Conservation (phyloP, 2,888 invertebrate species). For the Melanostoma scalare region DNA sequence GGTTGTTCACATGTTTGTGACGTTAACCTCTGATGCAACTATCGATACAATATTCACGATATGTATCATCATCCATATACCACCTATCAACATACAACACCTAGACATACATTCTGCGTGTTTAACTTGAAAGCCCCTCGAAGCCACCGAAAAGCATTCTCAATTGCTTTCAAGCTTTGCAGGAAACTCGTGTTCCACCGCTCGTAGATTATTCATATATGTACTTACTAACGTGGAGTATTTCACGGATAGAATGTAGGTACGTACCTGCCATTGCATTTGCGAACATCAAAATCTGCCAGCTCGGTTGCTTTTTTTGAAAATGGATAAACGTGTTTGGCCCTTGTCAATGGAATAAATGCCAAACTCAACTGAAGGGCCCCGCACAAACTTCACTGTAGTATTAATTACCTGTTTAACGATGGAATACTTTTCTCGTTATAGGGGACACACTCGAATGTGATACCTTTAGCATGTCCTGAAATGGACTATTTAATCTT, state of each 20-base stretch:
- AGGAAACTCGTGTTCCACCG: conserved; percentile 9
- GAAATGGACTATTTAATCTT: conserved; percentile 35
- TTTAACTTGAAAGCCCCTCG: conserved; percentile 30
- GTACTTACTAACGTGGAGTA: too few species aligned
- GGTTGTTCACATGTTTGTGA: conserved; percentile 25
- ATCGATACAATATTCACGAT: conserved; percentile 14
- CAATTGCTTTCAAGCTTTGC: conserved; percentile 7
- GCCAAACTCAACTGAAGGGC: conserved; percentile 28
- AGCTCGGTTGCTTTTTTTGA: conserved; percentile 23
- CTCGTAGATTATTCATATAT: conserved; percentile 35
- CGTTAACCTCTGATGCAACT: not conserved
- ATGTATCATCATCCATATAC: conserved; percentile 11
- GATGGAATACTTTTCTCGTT: not conserved
- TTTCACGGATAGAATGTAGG: not conserved
- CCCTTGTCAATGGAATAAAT: conserved; percentile 36
- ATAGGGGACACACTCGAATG: not conserved
- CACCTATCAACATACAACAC: not conserved
- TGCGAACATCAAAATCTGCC: conserved; percentile 30
- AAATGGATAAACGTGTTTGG: conserved; percentile 12
- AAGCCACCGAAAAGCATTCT: not conserved
- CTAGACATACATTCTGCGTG: not conserved
- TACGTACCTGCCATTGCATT: not conserved
- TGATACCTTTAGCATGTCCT: not conserved
- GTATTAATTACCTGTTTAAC: conserved; percentile 59
- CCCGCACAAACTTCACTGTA: conserved; percentile 13